Conservation (phyloP, 2,888 invertebrate genomes). For the Cantharis flavilabris region DNA sequence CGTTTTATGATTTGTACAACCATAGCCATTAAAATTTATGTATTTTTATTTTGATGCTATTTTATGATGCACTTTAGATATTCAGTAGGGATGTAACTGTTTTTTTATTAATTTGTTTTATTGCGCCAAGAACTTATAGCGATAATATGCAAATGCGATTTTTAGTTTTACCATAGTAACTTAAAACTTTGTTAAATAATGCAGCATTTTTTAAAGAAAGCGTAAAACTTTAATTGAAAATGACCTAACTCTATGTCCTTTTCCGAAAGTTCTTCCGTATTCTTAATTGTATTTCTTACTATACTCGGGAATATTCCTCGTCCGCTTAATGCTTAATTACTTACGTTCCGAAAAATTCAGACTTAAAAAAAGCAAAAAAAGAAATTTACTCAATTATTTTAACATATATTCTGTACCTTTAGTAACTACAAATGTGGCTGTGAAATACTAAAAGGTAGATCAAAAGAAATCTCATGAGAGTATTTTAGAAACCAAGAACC, state of each 20-base stretch:
- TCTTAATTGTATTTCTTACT: background rate
- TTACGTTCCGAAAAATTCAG: background rate
- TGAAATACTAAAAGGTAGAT: slow-evolving; percentile 14
- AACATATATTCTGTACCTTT: background rate
- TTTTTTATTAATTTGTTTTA: background rate
- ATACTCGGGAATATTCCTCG: background rate
- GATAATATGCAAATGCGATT: background rate
- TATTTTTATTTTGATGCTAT: background rate
- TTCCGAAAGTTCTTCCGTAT: background rate
- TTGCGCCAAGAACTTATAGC: background rate
- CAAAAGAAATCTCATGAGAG: slow-evolving; percentile 15
- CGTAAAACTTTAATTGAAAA: background rate
- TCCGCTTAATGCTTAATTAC: background rate
- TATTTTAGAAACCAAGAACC: slow-evolving; percentile 16
- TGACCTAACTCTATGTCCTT: background rate
- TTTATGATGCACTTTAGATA: background rate
- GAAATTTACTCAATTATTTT: background rate
- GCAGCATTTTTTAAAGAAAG: background rate
- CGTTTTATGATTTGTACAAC: background rate
- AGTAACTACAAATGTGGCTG: background rate
- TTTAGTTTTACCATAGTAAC: background rate
- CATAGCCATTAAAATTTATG: slow-evolving; percentile 2
- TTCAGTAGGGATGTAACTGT: background rate
- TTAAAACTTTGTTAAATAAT: background rate
- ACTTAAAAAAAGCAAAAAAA: background rate